Conservation (phyloP, 2,888 invertebrate genomes). For the Lymantria dispar region DNA sequence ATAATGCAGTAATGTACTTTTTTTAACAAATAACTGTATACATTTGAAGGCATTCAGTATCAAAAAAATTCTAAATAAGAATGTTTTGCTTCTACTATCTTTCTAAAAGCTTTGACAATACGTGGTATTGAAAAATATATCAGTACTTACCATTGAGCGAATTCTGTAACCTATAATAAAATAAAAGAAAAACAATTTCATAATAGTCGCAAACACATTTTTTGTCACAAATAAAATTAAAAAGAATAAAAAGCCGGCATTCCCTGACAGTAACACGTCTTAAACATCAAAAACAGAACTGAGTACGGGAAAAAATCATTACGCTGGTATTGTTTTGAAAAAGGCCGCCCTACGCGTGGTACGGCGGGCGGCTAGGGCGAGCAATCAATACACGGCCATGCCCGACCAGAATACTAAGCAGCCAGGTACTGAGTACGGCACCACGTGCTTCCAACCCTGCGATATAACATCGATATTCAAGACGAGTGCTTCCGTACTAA, state of each 20-base stretch:
- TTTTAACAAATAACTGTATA: too few relatives aligned
- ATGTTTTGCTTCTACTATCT: too few relatives aligned
- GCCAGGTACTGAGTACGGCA: conserved; percentile 43
- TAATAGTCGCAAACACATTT: too few relatives aligned
- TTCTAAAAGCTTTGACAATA: too few relatives aligned
- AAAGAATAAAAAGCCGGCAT: not conserved
- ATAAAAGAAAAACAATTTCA: too few relatives aligned
- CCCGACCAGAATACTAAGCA: conserved; percentile 84
- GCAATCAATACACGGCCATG: conserved; percentile 86
- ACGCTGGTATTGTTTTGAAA: conserved; percentile 72
- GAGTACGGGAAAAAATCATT: conserved; percentile 38
- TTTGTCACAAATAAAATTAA: too few relatives aligned
- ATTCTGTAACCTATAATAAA: too few relatives aligned
- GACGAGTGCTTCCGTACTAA: conserved; percentile 27
- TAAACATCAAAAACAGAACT: conserved; percentile 37
- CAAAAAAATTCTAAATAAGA: too few relatives aligned
- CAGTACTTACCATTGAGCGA: too few relatives aligned
- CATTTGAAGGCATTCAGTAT: too few relatives aligned
- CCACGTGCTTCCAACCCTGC: conserved; percentile 35
- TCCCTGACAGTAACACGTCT: conserved; percentile 29
- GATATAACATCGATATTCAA: conserved; percentile 32
- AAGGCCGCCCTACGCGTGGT: conserved; percentile 60
- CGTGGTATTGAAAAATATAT: too few relatives aligned
- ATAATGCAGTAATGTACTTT: too few relatives aligned
- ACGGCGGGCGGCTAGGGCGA: conserved; percentile 56